Conservation (phyloP, 2,113 vertebrate species). For the Megaleporinus macrocephalus region DNA sequence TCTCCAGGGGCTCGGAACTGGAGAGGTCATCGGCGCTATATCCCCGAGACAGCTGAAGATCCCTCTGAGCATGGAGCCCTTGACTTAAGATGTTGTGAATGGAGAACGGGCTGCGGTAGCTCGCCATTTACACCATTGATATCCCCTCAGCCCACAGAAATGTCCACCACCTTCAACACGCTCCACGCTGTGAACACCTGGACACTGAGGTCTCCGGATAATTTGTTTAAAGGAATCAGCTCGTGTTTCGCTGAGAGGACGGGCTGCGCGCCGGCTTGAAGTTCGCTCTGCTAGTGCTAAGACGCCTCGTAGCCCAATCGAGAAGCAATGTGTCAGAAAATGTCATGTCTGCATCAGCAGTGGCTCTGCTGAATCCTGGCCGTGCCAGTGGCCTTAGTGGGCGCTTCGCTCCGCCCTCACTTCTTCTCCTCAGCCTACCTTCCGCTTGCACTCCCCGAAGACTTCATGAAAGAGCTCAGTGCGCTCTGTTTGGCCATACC, state of each 20-base stretch:
- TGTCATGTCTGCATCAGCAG: slow-evolving; percentile 57
- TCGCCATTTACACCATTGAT: slow-evolving; percentile 69
- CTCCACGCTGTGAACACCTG: not conserved
- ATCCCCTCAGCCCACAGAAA: slow-evolving; percentile 1
- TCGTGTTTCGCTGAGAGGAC: not conserved
- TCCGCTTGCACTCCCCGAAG: not conserved
- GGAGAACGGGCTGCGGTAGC: slow-evolving; percentile 74
- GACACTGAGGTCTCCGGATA: not conserved
- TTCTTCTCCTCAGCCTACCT: slow-evolving; percentile 50
- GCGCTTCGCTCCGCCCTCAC: slow-evolving; percentile 64
- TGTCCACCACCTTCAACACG: not conserved
- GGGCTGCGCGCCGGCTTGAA: not conserved
- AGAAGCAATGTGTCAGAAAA: slow-evolving; percentile 55
- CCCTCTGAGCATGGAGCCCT: slow-evolving; percentile 50
- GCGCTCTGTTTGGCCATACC: not conserved
- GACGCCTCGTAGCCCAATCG: slow-evolving; percentile 59
- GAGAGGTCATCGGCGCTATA: slow-evolving; percentile 22
- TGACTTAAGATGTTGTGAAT: slow-evolving; percentile 79
- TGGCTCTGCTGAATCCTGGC: slow-evolving; percentile 48
- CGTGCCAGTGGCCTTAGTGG: slow-evolving; percentile 60
- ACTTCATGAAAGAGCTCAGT: slow-evolving; percentile 37
- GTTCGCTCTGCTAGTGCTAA: slow-evolving; percentile 62
- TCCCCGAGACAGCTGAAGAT: not conserved
- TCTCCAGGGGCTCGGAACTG: slow-evolving; percentile 8
- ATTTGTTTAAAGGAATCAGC: not conserved